Percentiles rank a stretch among this genome's conserved stretches.
Evolutionary conservation across 2,113 vertebrate species (phyloP).

Genomic region (Pipa parva): DNA sequence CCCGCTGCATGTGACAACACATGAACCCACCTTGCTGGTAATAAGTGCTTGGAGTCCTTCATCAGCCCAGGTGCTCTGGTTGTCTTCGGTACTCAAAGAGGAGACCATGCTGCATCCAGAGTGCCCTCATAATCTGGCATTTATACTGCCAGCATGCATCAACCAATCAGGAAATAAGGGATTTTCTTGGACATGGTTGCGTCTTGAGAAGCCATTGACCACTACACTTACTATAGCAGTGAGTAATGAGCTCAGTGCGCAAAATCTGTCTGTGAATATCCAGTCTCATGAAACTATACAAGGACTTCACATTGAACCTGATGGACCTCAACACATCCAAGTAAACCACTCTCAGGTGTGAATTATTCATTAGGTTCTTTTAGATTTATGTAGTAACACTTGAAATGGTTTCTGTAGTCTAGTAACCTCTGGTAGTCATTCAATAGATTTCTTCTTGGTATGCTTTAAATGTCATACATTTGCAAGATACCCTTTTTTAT

Average conservation of each 20-base stretch:
- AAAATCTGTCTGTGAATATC: slow-evolving; percentile 55
- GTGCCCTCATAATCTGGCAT: slow-evolving; percentile 55
- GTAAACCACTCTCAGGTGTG: slow-evolving; percentile 61
- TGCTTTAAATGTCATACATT: too few species aligned
- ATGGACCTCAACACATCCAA: slow-evolving; percentile 52
- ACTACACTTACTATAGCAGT: slow-evolving; percentile 54
- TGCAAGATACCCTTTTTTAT: too few species aligned
- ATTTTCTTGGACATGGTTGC: slow-evolving; percentile 58
- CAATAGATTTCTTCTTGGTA: too few species aligned
- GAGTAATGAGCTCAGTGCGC: slow-evolving; percentile 46
- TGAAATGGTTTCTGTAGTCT: too few species aligned
- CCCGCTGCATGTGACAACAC: slow-evolving; percentile 54
- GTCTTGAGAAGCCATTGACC: slow-evolving; percentile 43
- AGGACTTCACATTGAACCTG: slow-evolving; percentile 60
- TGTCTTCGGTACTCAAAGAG: slow-evolving; percentile 49
- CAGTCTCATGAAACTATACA: slow-evolving; percentile 54
- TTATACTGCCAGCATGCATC: slow-evolving; percentile 44
- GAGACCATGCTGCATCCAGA: slow-evolving; percentile 51
- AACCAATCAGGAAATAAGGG: slow-evolving; percentile 44
- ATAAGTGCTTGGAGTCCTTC: slow-evolving; percentile 53
- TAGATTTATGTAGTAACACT: too few species aligned
- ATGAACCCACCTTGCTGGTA: slow-evolving; percentile 50
- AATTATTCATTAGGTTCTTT: too few species aligned
- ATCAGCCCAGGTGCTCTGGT: slow-evolving; percentile 60
- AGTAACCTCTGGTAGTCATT: too few species aligned